A percentile compares a stretch with the other conserved stretches of the same genome.
Evolutionary conservation across 2,797 vertebrate species (phyloP).

Genomic region (Eospalax fontanierii): DNA sequence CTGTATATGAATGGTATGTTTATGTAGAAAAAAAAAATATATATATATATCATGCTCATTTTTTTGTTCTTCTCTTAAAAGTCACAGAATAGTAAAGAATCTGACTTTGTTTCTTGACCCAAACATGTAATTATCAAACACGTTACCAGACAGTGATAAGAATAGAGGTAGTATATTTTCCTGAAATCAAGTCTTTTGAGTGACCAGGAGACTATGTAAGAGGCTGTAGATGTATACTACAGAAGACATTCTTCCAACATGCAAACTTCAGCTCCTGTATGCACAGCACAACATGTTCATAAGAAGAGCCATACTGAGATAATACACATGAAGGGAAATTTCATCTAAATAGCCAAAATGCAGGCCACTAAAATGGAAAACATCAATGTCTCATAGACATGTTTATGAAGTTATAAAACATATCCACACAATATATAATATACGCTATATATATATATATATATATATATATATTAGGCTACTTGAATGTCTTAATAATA

Average conservation of each 20-base stretch:
- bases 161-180: background rate
- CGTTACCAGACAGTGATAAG: background rate
- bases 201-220: background rate
- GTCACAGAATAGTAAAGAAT: background rate
- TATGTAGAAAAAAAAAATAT: too few relatives aligned
- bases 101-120: background rate
- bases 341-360: background rate
- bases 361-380: background rate
- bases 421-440: background rate
- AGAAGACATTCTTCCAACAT: background rate
- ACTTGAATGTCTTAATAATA: background rate
- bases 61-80: background rate
- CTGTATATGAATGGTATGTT: background rate
- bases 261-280: rapidly evolving
- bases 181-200: background rate
- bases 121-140: background rate
- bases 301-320: background rate
- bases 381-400: background rate
- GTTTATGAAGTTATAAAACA: background rate
- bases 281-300: background rate
- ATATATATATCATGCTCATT: background rate
- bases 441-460: background rate
- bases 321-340: background rate
- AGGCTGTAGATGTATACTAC: background rate
- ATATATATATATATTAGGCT: background rate